Base-by-base conservation (phyloP, 2,113 vertebrate species). In the Xenopus laevis region DNA sequence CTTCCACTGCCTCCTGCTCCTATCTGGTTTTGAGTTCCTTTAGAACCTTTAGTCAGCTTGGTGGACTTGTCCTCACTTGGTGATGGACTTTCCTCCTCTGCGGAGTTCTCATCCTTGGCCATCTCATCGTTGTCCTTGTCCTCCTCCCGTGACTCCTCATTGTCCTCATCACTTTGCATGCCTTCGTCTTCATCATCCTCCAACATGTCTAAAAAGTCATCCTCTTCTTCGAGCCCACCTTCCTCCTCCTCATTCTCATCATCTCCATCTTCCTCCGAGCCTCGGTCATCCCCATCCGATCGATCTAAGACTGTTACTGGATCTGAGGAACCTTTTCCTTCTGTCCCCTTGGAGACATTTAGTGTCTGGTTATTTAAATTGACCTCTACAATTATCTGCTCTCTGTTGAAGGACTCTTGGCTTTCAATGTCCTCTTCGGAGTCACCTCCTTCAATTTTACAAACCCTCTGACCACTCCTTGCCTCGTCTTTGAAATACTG, bases 331-430 rank as follows among this genome's bases (percentile, higher is more conserved):
- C 86, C 81, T 78, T 95, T 95, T 5, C 94, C 92, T 78, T 98
- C 95, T 0, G 73, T 89, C 18, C 96, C 95, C 30, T 95, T 97
- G 45, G 95, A 98, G 78, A 98, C 96, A 0, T 98, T 97, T 33
- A 98, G 89, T 0, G 96, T 98, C 86, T 98, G 96, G 86, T 98
- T 98, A 87, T 98, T 98, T 78, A 98, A 93, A 82, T 98, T 98
- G 80, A 98, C 96, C 87, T 98, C 96, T 64, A 98, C 96, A 0
- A 98, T 98, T 87, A 98, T 98, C 85, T 98, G 96, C 77, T 98
- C 94, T 7, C 91, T 80, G 79, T 89, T 95, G 82, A 93, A 95
- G 0, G 93, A 91, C 44, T 83, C 66, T 70, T 90, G 89, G 69
- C 81, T 79, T 4, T 92, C 92, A 1, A 91, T 66, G 10, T 84